Percentiles rank a stretch among this genome's conserved stretches.
Conservation (phyloP, 2,888 invertebrate species). For the Slavum lentiscoides region DNA sequence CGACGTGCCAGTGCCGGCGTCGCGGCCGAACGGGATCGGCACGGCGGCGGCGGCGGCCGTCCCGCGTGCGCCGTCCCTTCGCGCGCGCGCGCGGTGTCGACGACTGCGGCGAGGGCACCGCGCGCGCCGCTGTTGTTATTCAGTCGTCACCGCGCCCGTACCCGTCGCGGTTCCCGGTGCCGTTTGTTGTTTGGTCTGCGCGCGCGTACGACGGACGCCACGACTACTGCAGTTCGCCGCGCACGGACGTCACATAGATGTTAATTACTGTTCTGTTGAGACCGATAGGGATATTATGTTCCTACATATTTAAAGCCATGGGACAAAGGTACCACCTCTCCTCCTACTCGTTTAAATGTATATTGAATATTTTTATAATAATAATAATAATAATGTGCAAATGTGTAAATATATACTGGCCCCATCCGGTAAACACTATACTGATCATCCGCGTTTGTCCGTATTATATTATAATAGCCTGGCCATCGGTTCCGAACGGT, state of each 20-base stretch:
- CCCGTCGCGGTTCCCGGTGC: no score
- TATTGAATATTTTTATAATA: no score
- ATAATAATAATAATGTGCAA: no score
- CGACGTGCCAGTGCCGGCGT: not conserved
- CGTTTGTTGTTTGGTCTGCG: no score
- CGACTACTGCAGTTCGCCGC: not conserved
- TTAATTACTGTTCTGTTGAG: conserved; percentile 41
- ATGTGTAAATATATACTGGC: no score
- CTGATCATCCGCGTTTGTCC: no score
- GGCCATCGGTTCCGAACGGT: conserved; percentile 42
- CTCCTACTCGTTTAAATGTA: no score
- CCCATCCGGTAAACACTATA: no score
- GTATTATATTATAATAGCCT: no score
- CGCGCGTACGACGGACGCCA: not conserved
- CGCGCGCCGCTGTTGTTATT: not conserved
- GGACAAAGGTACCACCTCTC: conserved; percentile 35
- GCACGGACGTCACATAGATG: conserved; percentile 46
- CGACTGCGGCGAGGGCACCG: not conserved
- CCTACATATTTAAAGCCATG: conserved; percentile 50
- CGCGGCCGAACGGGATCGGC: not conserved
- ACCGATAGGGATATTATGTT: conserved; percentile 51
- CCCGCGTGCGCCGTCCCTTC: not conserved
- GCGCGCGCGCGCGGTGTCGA: no score
- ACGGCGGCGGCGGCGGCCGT: not conserved
- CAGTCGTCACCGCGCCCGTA: no score